Conservation (phyloP, 2,888 invertebrate genomes). For the Seira musarum region DNA sequence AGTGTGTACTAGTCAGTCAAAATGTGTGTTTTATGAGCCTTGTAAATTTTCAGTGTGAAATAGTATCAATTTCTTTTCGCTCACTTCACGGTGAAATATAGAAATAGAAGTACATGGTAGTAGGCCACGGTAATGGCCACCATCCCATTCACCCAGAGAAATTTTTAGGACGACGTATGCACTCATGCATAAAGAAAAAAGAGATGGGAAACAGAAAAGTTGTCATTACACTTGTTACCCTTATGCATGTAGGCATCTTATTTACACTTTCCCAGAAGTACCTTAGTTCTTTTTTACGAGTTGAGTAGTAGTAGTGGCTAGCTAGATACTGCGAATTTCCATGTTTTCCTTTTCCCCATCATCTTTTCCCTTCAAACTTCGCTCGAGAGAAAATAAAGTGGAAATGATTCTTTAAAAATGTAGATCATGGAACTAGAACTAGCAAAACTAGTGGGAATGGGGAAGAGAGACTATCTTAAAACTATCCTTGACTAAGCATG, state of each 20-base stretch:
- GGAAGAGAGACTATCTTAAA: too few species aligned
- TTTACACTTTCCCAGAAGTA: background rate
- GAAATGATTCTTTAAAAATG: background rate
- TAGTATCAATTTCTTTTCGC: background rate
- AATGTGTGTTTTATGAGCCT: slow-evolving; percentile 10
- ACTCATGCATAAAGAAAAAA: slow-evolving; percentile 2
- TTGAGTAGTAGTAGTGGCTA: too few species aligned
- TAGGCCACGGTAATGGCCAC: background rate
- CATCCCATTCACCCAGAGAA: background rate
- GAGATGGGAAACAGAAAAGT: background rate
- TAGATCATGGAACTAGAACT: background rate
- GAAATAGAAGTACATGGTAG: background rate
- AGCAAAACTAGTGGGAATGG: too few species aligned
- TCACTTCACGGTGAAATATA: background rate
- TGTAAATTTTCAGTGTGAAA: background rate
- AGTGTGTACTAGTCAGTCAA: background rate
- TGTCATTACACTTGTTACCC: slow-evolving; percentile 10
- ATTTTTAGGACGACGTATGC: background rate
- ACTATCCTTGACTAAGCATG: too few species aligned
- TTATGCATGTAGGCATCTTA: background rate
- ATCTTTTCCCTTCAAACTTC: background rate
- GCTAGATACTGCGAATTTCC: background rate
- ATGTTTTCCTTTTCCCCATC: background rate
- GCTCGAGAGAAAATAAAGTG: background rate
- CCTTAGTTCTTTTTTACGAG: background rate